Base-by-base conservation (phyloP, 2,888 invertebrate species). In the Lysandra coridon region DNA sequence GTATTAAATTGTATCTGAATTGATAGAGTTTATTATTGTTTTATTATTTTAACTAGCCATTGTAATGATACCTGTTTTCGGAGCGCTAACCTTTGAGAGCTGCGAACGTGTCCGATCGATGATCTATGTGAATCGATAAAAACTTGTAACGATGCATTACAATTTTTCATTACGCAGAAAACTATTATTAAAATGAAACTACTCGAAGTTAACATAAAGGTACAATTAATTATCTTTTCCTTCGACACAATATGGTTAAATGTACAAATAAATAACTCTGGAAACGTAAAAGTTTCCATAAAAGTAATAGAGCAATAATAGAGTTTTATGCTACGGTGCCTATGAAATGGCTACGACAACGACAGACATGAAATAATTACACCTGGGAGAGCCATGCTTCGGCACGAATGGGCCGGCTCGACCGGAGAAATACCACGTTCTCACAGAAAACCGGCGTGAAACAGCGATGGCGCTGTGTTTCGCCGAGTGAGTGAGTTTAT, bases 1-100 rank as follows among this genome's bases (percentile, higher is more conserved):
- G 91, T 88, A 92, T 92, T 91, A 91, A 91, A 92, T 91, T 91
- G 90, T 91, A 88, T 87, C 86, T 87, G 88, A 90, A 90, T 89
- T 90, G 89, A 89, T 90, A 88, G 86, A 79, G 64, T 79, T 73
- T 73, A 77, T 80, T 79, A 79, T 79, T 81, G 78, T 76, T 62
- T 80, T 80, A 80, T 79, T 79, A 77, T 80, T 80, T 81, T 78
- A 79, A 79, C 69, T 57, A 78, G 79, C 79, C 73, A 80, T 82
- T 82, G 75, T 81, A 79, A 78, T 78, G 73, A 78, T 79, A 75
- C 79, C 75, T 62, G 64, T 79, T 79, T 49, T 74, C 78, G 53
- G 78, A 78, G 69, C 69, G 78, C 78, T 69, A 73, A 69, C 49
- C 78, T 69, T 78, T 49, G 78, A 44, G 73, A 53, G 73, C 49